These are phyloP conservation scores for Oreochromis niloticus DNA, from an alignment of 2,113 vertebrate species.

Conservation along the genomic window DNA sequence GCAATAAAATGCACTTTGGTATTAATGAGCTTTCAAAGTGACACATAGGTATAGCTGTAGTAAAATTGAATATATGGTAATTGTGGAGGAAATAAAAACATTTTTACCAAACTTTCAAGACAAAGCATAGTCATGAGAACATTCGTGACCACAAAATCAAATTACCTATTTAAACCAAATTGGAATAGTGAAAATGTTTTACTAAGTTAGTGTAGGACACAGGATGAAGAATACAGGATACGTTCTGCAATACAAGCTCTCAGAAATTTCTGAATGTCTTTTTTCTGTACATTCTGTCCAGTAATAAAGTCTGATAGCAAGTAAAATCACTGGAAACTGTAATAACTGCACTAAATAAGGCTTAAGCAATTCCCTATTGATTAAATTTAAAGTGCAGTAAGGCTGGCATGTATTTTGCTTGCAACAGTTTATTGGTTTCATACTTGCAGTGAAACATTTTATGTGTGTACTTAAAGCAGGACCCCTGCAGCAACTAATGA, in stretches of 20 bases:
- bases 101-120: not conserved
- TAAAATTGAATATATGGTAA: not conserved
- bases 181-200: not conserved
- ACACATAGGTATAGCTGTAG: constrained; percentile 14
- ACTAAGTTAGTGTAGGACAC: not conserved
- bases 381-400: constrained; percentile 8
- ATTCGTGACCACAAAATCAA: not conserved
- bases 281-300: not conserved
- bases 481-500: constrained; percentile 1
- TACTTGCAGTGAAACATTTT: not conserved
- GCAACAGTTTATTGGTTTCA: constrained; percentile 4
- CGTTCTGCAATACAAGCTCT: not conserved
- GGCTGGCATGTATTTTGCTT: not conserved
- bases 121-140: not conserved
- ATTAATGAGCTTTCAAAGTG: constrained; percentile 40
- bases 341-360: not conserved
- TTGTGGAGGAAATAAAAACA: constrained; percentile 1
- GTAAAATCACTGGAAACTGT: not conserved
- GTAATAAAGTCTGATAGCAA: constrained; percentile 3
- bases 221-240: not conserved
- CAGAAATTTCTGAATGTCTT: not conserved
- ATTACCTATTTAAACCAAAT: not conserved
- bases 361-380: not conserved
- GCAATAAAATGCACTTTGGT: constrained; percentile 49
- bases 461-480: not conserved